Base-by-base conservation (phyloP, 2,113 vertebrate genomes). In the Bungarus multicinctus region DNA sequence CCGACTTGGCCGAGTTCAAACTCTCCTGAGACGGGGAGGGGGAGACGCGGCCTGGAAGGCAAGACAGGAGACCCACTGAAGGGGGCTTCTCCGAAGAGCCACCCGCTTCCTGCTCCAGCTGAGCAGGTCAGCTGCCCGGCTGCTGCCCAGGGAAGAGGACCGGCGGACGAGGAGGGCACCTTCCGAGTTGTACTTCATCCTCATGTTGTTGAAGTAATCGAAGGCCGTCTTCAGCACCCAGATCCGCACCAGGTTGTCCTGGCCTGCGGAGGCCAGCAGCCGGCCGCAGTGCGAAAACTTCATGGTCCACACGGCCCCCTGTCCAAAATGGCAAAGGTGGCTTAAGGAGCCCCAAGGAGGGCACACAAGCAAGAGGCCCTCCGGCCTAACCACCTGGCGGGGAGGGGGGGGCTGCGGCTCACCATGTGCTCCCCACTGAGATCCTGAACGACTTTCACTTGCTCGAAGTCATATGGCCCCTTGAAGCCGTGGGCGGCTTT, bases 271-370 rank as follows among this genome's bases (percentile, higher is more conserved):
- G 6, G 99, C 99, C 96, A 99, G 97, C 95, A 99, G 97, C 91
- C 99, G 97, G 64, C 99, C 99, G 3, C 99, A 99, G 96, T 99
- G 99, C 93, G 99, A 99, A 97, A 99, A 99, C 95, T 99, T 99
- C 99, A 99, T 99, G 5, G 99, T 99, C 99, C 99, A 99, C 87
- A 99, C 99, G 0, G 99, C 99, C 52, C 99, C 99, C 99, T 99
- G 93, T 20, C 11, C 93, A 95, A 22, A 11, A 25, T 0, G 39
- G 43, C 57, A 0, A 3, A 16, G 0, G 11, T 27, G 86, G 8
- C 23, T 50, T 4, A n/a, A 39, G 0, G 69, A 39, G 69, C 27
- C 8, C 57, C 8, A 81, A 39, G 43, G 47, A 6, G 30, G 25
- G 22, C 25, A 3, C 45, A 5, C 10, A 18, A 10, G 5, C 23